Percentiles rank a stretch among this genome's conserved stretches.
phyloP scores from a whole-genome alignment of 2,797 vertebrate genomes.

The Poeciliopsis turneri region DNA sequence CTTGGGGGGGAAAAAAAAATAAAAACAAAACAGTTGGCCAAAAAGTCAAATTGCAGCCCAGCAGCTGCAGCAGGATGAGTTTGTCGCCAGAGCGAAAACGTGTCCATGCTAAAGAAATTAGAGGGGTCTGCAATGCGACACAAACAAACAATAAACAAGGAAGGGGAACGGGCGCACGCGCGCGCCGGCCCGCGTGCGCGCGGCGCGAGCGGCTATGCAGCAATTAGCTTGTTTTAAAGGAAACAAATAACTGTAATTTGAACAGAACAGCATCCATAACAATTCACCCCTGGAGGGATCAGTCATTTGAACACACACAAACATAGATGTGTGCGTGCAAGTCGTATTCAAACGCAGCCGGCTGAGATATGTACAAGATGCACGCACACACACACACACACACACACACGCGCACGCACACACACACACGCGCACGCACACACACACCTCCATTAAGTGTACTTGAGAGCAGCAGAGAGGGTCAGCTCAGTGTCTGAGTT shows the following conservation, averaged over 20 bases:
- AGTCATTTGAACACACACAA: conserved; percentile 58
- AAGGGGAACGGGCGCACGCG: conserved; percentile 53
- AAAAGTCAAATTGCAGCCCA: conserved; percentile 57
- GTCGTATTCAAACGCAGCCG: conserved; percentile 41
- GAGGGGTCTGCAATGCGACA: conserved; percentile 62
- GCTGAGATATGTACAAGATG: conserved; percentile 20
- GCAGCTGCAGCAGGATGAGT: conserved; percentile 64
- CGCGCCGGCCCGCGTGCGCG: conserved; percentile 10
- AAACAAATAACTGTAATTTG: conserved; percentile 82
- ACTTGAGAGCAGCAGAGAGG: conserved; percentile 74
- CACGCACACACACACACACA: conserved; percentile 31
- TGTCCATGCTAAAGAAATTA: conserved; percentile 69
- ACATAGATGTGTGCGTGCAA: conserved; percentile 15
- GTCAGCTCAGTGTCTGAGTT: conserved; percentile 75
- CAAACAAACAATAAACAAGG: conserved; percentile 75
- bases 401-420: conserved; percentile 23
- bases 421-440: conserved; percentile 15
- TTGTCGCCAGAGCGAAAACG: conserved; percentile 61
- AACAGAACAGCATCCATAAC: conserved; percentile 74
- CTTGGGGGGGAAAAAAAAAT: not conserved
- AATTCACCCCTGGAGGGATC: conserved; percentile 76
- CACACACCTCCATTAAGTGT: conserved; percentile 66
- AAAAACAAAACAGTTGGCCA: conserved; percentile 16
- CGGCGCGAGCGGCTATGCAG: conserved; percentile 57
- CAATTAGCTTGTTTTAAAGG: conserved; percentile 84